Base-by-base conservation (phyloP, 2,888 invertebrate genomes). In the Drosophila stalkeri region DNA sequence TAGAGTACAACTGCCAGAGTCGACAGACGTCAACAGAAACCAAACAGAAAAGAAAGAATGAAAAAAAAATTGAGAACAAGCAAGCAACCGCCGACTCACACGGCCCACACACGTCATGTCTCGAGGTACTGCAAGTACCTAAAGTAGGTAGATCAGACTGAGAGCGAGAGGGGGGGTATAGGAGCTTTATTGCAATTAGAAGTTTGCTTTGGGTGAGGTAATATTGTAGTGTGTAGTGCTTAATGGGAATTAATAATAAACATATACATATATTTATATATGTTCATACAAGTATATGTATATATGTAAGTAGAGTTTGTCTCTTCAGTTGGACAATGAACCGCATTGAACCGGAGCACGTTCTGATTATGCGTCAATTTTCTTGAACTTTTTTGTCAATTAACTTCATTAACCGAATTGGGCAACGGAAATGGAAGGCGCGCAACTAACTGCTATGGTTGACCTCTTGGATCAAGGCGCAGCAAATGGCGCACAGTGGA, bases 31-130 rank as follows among this genome's bases (percentile, higher is more conserved):
- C 63, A 52, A 64, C 65, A 55, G 54, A 55, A n/a, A 27, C 27
- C 39, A 47, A 27, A 16, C 57, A 33, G 39, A 33, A 63, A 47
- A 49, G n/a, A 49, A 31, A 51, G 33, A 39, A 39, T n/a, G 23
- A 46, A 23, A 60, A 49, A 31, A 31, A 16, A 31, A 51, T 18
- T 51, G 33, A 51, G 54, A 35, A 35, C 54, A 72, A 44, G 16
- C 79, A 81, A 70, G 75, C 86, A 70, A 72, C 73, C 82, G 71
- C 72, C 80, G 75, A 81, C 82, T 76, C 84, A 59, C 84, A 59
- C 89, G 65, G 74, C 90, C 87, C 89, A 89, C 89, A 87, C 82
- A 80, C 69, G 60, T 44, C 55, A 49, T 37, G 81, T 72, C 72
- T 55, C 46, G 49, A 54, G 37, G 60, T 27, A 12, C 35, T 44